A percentile compares a stretch with the other conserved stretches of the same genome.
phyloP scores from a whole-genome alignment of 2,113 vertebrate species.

The Sceloporus undulatus region DNA sequence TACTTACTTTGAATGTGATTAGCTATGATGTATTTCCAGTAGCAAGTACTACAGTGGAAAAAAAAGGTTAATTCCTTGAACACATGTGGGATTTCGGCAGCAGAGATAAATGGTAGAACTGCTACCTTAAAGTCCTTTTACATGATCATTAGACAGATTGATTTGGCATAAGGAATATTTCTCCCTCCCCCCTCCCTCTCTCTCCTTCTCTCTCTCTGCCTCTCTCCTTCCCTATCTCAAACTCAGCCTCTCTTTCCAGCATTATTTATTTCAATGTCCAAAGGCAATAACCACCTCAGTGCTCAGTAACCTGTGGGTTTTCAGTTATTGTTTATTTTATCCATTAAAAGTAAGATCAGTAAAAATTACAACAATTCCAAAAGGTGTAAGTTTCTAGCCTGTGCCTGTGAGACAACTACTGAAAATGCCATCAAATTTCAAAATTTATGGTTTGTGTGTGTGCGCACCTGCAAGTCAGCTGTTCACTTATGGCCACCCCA shows the following conservation, averaged over 20 bases:
- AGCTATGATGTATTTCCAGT: slow-evolving; percentile 50
- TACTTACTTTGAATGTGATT: slow-evolving; percentile 47
- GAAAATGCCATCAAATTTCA: not conserved
- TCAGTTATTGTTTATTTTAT: not conserved
- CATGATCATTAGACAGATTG: not conserved
- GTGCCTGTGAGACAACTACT: not conserved
- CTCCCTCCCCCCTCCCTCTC: not conserved
- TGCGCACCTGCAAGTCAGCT: too few relatives aligned
- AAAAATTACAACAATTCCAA: not conserved
- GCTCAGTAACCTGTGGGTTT: too few relatives aligned
- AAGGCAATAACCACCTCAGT: too few relatives aligned
- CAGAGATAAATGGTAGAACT: not conserved
- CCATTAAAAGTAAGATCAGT: not conserved
- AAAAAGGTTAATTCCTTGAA: not conserved
- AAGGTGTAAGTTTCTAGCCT: not conserved
- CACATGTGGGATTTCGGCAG: not conserved
- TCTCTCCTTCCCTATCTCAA: too few relatives aligned
- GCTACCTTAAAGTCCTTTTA: not conserved
- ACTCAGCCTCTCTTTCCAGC: not conserved
- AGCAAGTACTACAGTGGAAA: not conserved
- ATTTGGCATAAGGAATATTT: not conserved
- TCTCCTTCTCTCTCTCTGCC: not conserved
- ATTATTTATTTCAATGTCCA: not conserved
- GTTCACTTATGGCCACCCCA: too few relatives aligned
- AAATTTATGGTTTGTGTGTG: too few relatives aligned